phyloP scores from a whole-genome alignment of 2,113 vertebrate genomes.

The Oenanthe oenanthe region DNA sequence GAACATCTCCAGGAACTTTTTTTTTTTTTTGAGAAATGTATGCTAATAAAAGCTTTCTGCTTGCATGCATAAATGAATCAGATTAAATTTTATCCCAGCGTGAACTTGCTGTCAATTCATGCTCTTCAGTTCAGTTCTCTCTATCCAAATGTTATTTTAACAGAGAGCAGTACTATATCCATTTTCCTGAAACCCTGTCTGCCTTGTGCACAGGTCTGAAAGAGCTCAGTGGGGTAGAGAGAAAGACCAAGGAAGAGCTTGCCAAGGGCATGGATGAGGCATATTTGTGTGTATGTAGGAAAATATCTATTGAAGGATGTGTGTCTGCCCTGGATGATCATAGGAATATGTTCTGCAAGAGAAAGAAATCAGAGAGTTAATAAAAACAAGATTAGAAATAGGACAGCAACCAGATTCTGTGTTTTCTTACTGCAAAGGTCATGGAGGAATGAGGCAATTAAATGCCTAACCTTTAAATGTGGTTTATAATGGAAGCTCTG shows the following conservation, averaged over 20 bases:
- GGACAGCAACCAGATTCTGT: neutral
- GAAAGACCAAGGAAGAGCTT: neutral
- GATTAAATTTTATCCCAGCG: constrained; percentile 34
- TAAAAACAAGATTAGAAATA: neutral
- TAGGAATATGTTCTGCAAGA: neutral
- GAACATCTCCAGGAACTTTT: constrained; percentile 30
- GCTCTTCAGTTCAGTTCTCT: neutral
- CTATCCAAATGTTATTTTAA: neutral
- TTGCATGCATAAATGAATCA: constrained; percentile 30
- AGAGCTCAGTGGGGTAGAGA: rapidly evolving
- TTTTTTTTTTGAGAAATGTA: constrained; percentile 33
- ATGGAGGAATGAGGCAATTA: neutral
- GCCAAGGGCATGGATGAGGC: neutral
- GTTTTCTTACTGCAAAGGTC: neutral
- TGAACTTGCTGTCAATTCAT: constrained; percentile 37
- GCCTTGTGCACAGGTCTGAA: neutral
- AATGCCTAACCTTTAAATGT: constrained; percentile 9
- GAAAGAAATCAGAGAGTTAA: neutral
- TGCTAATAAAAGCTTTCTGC: constrained; percentile 34
- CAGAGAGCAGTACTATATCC: neutral
- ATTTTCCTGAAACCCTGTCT: neutral
- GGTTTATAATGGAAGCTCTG: constrained; percentile 4
- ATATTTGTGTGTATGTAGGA: neutral
- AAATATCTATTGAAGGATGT: neutral
- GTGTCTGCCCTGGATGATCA: neutral